These are phyloP conservation scores for Alsophila aescularia DNA, from an alignment of 2,888 invertebrate genomes.

Conservation along the genomic window DNA sequence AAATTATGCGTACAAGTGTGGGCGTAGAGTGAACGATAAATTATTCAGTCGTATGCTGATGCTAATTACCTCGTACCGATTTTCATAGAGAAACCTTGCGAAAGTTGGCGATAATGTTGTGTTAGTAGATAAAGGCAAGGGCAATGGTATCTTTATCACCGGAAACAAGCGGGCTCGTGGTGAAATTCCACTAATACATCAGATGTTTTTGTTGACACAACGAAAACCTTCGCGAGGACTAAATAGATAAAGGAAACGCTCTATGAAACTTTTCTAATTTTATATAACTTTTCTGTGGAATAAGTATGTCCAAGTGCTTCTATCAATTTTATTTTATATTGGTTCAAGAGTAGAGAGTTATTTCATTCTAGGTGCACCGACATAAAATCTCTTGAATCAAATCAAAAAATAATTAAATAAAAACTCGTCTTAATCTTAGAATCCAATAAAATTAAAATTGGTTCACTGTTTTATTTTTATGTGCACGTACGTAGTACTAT, in stretches of 20 bases:
- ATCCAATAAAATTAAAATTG: too few relatives aligned
- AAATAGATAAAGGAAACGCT: not conserved
- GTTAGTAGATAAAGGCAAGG: slow-evolving; percentile 6
- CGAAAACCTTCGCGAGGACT: not conserved
- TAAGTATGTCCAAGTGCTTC: not conserved
- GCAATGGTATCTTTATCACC: slow-evolving; percentile 4
- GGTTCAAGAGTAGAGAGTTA: too few relatives aligned
- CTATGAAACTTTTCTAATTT: slow-evolving; percentile 12
- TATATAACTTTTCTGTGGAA: not conserved
- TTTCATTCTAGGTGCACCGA: too few relatives aligned
- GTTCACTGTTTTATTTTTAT: too few relatives aligned
- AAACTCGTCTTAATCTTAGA: too few relatives aligned
- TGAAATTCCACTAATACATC: slow-evolving; percentile 14
- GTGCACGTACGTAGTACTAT: too few relatives aligned
- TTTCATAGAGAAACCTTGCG: slow-evolving; percentile 16
- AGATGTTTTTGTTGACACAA: slow-evolving; percentile 8
- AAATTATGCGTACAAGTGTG: slow-evolving; percentile 4
- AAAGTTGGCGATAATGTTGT: slow-evolving; percentile 15
- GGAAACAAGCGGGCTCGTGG: slow-evolving; percentile 13
- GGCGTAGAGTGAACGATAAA: slow-evolving; percentile 3
- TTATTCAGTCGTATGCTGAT: slow-evolving; percentile 2
- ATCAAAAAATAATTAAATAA: too few relatives aligned
- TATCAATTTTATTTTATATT: too few relatives aligned
- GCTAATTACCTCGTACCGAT: slow-evolving; percentile 8
- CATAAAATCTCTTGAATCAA: too few relatives aligned